A percentile compares a stretch with the other conserved stretches of the same genome.
These are phyloP conservation scores for Trochalopteron elliotii DNA, from an alignment of 2,113 vertebrate genomes.

Conservation along the genomic window DNA sequence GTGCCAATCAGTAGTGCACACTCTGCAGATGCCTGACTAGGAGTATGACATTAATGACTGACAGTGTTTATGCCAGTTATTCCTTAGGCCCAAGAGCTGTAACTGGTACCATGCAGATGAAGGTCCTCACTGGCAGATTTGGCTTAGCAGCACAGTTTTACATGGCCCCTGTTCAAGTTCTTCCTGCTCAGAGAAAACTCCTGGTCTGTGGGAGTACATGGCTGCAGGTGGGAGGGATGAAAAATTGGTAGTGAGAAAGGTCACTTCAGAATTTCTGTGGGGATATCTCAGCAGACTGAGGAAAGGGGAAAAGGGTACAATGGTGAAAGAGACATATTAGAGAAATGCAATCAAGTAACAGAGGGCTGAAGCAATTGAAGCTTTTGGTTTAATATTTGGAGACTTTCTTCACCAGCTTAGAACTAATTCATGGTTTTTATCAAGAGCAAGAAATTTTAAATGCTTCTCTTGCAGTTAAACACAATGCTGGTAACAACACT, in stretches of 20 bases:
- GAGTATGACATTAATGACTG: neutral
- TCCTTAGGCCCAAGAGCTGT: neutral
- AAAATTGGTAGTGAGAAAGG: neutral
- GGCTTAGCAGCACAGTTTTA: neutral
- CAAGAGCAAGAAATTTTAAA: neutral
- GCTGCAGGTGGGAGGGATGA: neutral
- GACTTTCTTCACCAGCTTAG: neutral
- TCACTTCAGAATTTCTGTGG: neutral
- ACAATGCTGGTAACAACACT: neutral
- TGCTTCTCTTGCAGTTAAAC: neutral
- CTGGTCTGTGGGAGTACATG: neutral
- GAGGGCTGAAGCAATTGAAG: neutral
- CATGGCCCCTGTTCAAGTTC: neutral
- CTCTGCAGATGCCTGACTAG: neutral
- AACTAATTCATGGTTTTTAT: neutral
- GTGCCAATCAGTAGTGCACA: accelerated
- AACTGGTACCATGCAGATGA: neutral
- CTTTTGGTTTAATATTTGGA: neutral
- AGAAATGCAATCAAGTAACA: neutral
- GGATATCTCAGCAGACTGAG: neutral
- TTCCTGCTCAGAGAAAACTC: neutral
- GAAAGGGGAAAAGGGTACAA: neutral
- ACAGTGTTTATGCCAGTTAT: neutral
- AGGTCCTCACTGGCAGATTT: neutral
- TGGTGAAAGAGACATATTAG: neutral